A percentile compares a stretch with the other conserved stretches of the same genome.
Conservation (phyloP, 2,888 invertebrate species). For the Fragum whitleyi region DNA sequence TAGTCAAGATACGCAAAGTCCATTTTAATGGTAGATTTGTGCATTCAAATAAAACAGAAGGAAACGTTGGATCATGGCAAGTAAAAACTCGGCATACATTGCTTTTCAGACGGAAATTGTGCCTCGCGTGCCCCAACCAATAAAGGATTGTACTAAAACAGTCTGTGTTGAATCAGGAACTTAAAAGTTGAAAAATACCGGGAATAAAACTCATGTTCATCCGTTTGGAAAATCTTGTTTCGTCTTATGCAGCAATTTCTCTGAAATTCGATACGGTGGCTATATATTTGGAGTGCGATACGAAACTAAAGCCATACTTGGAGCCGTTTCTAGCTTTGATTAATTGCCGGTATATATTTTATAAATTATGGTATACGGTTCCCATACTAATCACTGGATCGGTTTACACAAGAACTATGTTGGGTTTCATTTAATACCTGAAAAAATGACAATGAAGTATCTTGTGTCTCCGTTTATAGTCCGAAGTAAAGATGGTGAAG, state of each 20-base stretch:
- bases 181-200: constrained; percentile 6
- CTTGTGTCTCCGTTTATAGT: neutral
- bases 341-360: constrained; percentile 41
- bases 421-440: constrained; percentile 9
- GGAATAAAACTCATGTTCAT: constrained; percentile 17
- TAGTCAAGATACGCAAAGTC: no score
- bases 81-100: no score
- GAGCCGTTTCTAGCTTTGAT: constrained; percentile 37
- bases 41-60: no score
- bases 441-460: neutral
- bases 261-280: constrained; percentile 23
- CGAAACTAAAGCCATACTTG: constrained; percentile 24
- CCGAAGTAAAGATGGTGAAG: no score
- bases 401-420: constrained; percentile 29
- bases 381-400: constrained; percentile 44
- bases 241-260: constrained; percentile 7
- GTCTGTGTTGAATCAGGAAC: constrained; percentile 12
- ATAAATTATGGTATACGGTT: constrained; percentile 25
- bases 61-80: no score
- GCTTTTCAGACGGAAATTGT: no score
- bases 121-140: neutral
- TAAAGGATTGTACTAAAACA: neutral
- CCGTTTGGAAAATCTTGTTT: constrained; percentile 7
- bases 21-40: no score
- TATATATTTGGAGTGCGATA: constrained; percentile 14